Evolutionary conservation across 2,888 invertebrate genomes (phyloP).

Genomic region (Sphaeridia pumilis): DNA sequence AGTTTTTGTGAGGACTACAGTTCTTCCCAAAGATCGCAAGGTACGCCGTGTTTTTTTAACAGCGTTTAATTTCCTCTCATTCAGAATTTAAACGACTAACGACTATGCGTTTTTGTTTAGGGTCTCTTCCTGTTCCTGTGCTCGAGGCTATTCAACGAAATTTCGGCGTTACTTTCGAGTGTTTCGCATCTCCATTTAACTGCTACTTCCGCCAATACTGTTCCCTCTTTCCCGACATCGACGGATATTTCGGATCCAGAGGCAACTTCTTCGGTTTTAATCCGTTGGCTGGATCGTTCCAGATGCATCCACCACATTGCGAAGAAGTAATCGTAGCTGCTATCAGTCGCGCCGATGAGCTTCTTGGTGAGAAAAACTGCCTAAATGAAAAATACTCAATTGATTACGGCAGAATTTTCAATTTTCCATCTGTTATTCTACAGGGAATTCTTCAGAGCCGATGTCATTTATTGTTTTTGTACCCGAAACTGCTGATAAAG

Average conservation of each 20-base stretch:
- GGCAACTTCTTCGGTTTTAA: slow-evolving; percentile 73
- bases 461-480: slow-evolving; percentile 84
- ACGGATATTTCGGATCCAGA: slow-evolving; percentile 53
- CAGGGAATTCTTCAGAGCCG: slow-evolving; percentile 70
- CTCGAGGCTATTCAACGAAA: slow-evolving; percentile 84
- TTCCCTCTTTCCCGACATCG: slow-evolving; percentile 90
- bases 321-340: slow-evolving; percentile 86
- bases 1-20: slow-evolving; percentile 55
- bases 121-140: slow-evolving; percentile 75
- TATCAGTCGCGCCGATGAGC: slow-evolving; percentile 78
- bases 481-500: slow-evolving; percentile 52
- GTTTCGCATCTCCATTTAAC: slow-evolving; percentile 92
- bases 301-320: slow-evolving; percentile 88
- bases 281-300: slow-evolving; percentile 86
- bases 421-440: too few species aligned
- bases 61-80: too few species aligned
- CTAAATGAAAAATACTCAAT: too few species aligned
- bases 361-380: too few species aligned
- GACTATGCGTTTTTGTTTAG: too few species aligned
- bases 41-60: slow-evolving; percentile 19
- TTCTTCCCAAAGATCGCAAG: slow-evolving; percentile 30
- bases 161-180: slow-evolving; percentile 93
- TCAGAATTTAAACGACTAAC: too few species aligned
- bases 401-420: too few species aligned
- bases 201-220: slow-evolving; percentile 93